phyloP scores from a whole-genome alignment of 2,113 vertebrate species.

The Onychostruthus taczanowskii region DNA sequence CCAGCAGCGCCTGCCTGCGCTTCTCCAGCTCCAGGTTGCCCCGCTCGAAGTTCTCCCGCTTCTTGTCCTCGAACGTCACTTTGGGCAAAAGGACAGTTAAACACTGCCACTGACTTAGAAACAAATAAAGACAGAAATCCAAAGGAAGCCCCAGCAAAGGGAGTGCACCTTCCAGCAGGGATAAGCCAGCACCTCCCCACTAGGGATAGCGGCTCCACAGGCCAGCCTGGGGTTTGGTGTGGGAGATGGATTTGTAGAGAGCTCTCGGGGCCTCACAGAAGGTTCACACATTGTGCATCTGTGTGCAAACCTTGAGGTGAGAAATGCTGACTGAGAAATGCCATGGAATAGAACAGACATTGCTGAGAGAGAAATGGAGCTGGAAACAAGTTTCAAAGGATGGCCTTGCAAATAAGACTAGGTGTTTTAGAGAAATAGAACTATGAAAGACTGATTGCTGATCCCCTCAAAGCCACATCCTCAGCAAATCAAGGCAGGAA shows the following conservation, averaged over 20 bases:
- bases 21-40: slow-evolving; percentile 97
- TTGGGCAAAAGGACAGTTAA: neutral
- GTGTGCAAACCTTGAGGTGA: neutral
- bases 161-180: neutral
- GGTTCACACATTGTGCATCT: neutral
- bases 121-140: fast-evolving
- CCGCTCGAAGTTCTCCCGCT: slow-evolving; percentile 96
- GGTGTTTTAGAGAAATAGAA: neutral
- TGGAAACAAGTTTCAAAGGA: neutral
- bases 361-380: neutral
- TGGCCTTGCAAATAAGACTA: neutral
- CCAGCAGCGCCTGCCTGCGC: slow-evolving; percentile 88
- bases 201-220: neutral
- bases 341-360: neutral
- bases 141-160: too few species aligned
- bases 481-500: neutral
- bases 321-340: neutral
- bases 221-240: neutral
- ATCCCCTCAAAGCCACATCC: neutral
- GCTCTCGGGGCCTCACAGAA: neutral
- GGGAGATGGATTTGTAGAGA: neutral
- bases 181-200: neutral
- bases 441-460: neutral
- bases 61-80: slow-evolving; percentile 98
- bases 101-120: neutral